phyloP scores from a whole-genome alignment of 23 tunicate species.

The Oikopleura dioica region DNA sequence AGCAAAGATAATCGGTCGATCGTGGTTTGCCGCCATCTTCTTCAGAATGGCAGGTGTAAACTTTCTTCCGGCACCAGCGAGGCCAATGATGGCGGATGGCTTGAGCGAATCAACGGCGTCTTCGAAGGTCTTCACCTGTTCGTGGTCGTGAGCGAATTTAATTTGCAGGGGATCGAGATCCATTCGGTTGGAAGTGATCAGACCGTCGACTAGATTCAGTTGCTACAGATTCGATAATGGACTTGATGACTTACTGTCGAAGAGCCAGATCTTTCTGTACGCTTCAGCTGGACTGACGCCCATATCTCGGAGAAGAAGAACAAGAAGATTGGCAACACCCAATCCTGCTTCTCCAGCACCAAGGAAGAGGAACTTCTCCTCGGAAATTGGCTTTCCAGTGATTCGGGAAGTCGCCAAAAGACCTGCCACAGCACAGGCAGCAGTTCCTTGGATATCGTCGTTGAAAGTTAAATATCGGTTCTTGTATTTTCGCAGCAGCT shows the following conservation, averaged over 20 bases:
- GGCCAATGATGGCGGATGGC: constrained; percentile 24
- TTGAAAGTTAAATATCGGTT: constrained; percentile 25
- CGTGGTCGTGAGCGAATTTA: constrained; percentile 20
- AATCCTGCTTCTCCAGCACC: constrained; percentile 32
- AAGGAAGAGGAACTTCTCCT: constrained; percentile 17
- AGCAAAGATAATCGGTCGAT: constrained; percentile 26
- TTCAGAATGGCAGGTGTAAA: constrained; percentile 17
- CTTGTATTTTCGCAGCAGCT: constrained; percentile 18
- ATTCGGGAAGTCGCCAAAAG: constrained; percentile 19
- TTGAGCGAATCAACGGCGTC: constrained; percentile 20
- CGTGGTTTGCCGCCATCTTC: constrained; percentile 21
- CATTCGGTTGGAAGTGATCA: constrained; percentile 16
- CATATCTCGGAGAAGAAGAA: constrained; percentile 17
- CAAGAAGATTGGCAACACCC: constrained; percentile 22
- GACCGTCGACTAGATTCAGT: constrained; percentile 15
- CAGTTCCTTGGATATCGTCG: constrained; percentile 32
- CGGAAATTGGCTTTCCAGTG: constrained; percentile 13
- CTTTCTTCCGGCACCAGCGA: constrained; percentile 22
- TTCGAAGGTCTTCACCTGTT: constrained; percentile 13
- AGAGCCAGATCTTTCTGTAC: constrained; percentile 25
- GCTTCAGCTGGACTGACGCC: constrained; percentile 13
- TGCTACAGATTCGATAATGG: background rate
- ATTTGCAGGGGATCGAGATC: constrained; percentile 17
- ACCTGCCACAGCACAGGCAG: constrained; percentile 25
- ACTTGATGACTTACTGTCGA: constrained; percentile 13